Percentiles rank a stretch among this genome's conserved stretches.
Evolutionary conservation across 2,888 invertebrate genomes (phyloP).

Genomic region (Chrysomela aeneicollis): DNA sequence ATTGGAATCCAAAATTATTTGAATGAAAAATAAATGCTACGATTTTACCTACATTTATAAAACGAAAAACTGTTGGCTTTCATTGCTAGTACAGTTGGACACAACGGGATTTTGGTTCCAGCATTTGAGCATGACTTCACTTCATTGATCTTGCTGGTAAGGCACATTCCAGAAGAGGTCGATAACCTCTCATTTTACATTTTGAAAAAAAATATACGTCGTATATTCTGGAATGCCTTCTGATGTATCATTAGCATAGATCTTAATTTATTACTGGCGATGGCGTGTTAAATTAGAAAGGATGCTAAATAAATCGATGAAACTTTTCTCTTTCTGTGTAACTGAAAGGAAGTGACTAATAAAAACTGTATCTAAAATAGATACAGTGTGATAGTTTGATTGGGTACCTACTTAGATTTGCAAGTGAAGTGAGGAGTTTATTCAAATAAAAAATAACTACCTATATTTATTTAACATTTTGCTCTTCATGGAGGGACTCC

Average conservation of each 20-base stretch:
- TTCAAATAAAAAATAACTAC: no score
- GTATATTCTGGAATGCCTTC: constrained; percentile 8
- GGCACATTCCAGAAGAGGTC: constrained; percentile 11
- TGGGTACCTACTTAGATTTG: no score
- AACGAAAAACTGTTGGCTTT: no score
- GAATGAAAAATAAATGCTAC: no score
- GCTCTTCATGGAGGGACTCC: no score
- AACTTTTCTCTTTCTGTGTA: not conserved
- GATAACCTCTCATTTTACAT: constrained; percentile 5
- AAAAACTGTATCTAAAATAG: no score
- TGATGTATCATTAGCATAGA: constrained; percentile 9
- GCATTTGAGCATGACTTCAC: not conserved
- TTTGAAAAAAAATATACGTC: not conserved
- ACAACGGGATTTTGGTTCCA: not conserved
- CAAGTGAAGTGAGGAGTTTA: no score
- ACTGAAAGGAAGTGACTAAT: no score
- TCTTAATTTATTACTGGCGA: constrained; percentile 13
- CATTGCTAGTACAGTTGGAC: not conserved
- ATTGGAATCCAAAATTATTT: no score
- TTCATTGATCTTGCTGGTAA: not conserved
- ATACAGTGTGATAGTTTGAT: no score
- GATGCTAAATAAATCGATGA: not conserved
- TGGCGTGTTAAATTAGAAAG: constrained; percentile 17
- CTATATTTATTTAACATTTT: no score
- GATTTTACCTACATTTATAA: no score